Conservation (phyloP, 1,140 invertebrate species). For the Drosophila sp. region DNA sequence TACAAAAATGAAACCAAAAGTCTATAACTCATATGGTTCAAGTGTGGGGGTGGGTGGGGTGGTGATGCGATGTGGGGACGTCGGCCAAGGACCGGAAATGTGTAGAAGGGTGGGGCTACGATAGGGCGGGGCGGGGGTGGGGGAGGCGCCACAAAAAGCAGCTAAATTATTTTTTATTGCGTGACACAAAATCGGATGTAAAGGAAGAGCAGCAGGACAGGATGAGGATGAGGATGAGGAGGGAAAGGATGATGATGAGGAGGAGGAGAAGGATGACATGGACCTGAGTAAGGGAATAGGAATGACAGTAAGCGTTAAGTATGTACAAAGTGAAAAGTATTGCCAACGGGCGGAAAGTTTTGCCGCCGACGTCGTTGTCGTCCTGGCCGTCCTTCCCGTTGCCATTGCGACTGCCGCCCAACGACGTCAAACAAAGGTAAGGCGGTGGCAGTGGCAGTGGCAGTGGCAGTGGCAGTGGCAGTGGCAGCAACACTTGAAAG, state of each 20-base stretch:
- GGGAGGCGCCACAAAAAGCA: conserved; percentile 34
- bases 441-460: conserved; percentile 9
- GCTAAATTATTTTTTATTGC: conserved; percentile 80
- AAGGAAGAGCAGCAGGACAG: neutral
- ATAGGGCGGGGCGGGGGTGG: neutral
- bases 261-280: too few relatives aligned
- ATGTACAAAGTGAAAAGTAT: conserved; percentile 78
- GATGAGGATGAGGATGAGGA: neutral
- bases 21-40: conserved; percentile 5
- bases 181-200: conserved; percentile 17
- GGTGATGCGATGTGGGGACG: neutral
- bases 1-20: conserved; percentile 13
- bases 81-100: neutral
- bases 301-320: conserved; percentile 74
- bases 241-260: neutral
- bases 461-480: neutral
- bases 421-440: conserved; percentile 59
- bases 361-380: conserved; percentile 3
- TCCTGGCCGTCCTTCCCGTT: too few relatives aligned
- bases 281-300: conserved; percentile 19
- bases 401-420: neutral
- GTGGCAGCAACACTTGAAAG: conserved; percentile 53
- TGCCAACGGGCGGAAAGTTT: conserved; percentile 68
- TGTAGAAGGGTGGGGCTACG: conserved; percentile 31
- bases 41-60: neutral